phyloP scores from a whole-genome alignment of 1,140 invertebrate genomes.

The Acarapis woodi region DNA sequence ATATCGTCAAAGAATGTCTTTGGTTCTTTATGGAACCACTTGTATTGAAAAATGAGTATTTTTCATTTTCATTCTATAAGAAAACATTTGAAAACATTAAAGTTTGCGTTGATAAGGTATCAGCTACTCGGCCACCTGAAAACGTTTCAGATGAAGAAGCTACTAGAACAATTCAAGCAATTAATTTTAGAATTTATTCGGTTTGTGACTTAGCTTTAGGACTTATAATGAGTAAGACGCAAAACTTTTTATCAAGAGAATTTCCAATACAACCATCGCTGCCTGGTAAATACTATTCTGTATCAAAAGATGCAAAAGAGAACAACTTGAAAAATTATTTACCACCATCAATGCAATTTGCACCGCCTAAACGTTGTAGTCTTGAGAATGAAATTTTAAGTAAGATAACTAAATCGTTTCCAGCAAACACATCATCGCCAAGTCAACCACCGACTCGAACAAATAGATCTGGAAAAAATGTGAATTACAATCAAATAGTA shows the following conservation, averaged over 20 bases:
- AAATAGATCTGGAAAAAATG: background rate
- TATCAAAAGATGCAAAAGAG: constrained; percentile 5
- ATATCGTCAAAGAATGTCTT: constrained; percentile 27
- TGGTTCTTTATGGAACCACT: constrained; percentile 80
- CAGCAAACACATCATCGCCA: too few species aligned
- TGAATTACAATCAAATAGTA: background rate
- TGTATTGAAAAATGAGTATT: constrained; percentile 67
- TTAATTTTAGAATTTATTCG: constrained; percentile 70
- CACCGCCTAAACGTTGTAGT: constrained; percentile 14
- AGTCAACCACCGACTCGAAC: too few species aligned
- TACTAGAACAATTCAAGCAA: constrained; percentile 5
- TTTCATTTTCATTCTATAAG: constrained; percentile 83
- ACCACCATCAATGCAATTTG: constrained; percentile 16
- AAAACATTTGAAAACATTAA: constrained; percentile 42
- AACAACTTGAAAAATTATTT: constrained; percentile 17
- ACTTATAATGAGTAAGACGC: constrained; percentile 52
- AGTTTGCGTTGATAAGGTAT: constrained; percentile 9
- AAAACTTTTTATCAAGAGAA: constrained; percentile 59
- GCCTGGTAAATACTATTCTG: constrained; percentile 19
- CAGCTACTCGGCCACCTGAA: background rate
- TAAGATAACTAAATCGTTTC: constrained; percentile 9
- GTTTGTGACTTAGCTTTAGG: constrained; percentile 76
- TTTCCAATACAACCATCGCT: constrained; percentile 41
- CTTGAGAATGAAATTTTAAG: constrained; percentile 10
- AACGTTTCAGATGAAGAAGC: constrained; percentile 2